Evolutionary conservation across 2,888 invertebrate species (phyloP).

Genomic region (Ctena decussata): DNA sequence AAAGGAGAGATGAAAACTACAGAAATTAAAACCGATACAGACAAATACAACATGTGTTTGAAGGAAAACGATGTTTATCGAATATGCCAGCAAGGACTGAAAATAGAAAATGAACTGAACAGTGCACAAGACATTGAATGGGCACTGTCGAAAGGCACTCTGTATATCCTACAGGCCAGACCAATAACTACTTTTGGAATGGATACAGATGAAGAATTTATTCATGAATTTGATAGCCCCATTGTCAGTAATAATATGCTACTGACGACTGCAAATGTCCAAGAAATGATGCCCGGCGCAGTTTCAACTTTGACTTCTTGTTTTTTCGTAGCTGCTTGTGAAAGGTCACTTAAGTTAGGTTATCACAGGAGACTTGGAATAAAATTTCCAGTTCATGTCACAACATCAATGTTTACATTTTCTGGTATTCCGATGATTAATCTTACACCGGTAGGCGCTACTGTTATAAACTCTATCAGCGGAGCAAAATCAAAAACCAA

Average conservation of each 20-base stretch:
- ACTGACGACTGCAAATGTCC: constrained; percentile 19
- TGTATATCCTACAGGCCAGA: constrained; percentile 25
- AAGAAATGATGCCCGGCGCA: constrained; percentile 31
- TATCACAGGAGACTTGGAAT: background rate
- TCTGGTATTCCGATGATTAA: background rate
- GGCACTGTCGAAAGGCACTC: background rate
- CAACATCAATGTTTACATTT: background rate
- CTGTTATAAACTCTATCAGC: background rate
- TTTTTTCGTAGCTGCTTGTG: background rate
- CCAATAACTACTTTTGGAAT: constrained; percentile 1
- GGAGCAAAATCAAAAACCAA: background rate
- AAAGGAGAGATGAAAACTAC: no score
- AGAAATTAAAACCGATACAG: background rate
- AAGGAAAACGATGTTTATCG: background rate
- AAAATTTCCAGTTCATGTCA: background rate
- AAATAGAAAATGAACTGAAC: background rate
- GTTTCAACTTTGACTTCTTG: constrained; percentile 2
- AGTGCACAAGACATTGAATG: constrained; percentile 25
- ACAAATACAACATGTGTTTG: background rate
- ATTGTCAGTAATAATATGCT: background rate
- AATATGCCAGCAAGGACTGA: background rate
- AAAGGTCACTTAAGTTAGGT: background rate
- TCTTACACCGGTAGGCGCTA: background rate
- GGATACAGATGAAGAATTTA: constrained; percentile 23
- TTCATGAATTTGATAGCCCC: constrained; percentile 36